Conservation (phyloP, 2,113 vertebrate species). For the Coreoperca whiteheadi region DNA sequence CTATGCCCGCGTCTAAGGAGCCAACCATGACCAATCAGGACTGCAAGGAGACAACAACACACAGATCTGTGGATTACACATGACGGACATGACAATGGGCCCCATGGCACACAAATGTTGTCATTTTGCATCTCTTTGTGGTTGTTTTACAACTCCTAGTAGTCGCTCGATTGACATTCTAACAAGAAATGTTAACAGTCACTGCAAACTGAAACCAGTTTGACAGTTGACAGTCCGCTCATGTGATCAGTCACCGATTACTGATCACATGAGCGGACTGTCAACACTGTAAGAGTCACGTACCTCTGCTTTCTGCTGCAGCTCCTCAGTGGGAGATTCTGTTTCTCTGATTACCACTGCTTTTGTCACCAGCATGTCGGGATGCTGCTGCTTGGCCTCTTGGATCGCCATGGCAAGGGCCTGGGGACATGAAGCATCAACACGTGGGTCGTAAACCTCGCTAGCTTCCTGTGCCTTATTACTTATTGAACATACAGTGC, state of each 20-base stretch:
- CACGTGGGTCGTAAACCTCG: neutral
- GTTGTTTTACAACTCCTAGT: neutral
- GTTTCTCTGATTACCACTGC: slow-evolving; percentile 99
- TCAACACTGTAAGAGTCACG: neutral
- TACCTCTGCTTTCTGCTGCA: slow-evolving; percentile 91
- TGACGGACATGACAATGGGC: neutral
- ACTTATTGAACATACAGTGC: neutral
- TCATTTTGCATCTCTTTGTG: neutral
- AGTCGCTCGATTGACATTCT: neutral
- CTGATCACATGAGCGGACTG: neutral
- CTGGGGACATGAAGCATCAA: slow-evolving; percentile 71
- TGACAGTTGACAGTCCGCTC: no score
- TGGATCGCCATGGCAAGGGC: slow-evolving; percentile 98
- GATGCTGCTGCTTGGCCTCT: slow-evolving; percentile 97
- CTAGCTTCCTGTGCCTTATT: no score
- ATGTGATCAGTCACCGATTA: no score
- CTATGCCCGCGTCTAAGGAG: slow-evolving; percentile 52
- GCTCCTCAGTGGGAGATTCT: slow-evolving; percentile 93
- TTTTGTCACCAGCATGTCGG: slow-evolving; percentile 99
- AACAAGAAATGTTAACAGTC: neutral
- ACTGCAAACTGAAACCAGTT: no score
- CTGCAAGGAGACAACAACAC: slow-evolving; percentile 64
- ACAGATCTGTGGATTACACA: neutral
- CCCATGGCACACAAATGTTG: neutral
- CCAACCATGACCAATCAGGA: slow-evolving; percentile 77